Base-by-base conservation (phyloP, 2,113 vertebrate genomes). In the Hemibagrus wyckioides region DNA sequence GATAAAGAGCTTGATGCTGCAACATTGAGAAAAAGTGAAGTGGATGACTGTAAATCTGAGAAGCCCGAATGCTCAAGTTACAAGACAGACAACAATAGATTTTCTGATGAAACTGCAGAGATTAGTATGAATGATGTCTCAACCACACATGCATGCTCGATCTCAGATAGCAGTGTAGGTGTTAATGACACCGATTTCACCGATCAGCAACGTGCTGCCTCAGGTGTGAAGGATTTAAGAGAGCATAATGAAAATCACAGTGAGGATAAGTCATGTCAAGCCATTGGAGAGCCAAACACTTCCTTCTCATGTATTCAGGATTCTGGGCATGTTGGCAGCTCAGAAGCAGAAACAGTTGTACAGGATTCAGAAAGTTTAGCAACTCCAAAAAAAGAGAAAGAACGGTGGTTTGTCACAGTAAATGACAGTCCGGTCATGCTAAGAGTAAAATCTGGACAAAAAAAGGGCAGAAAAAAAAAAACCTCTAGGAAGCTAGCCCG, bases 321-420 rank as follows among this genome's bases (percentile, higher is more conserved):
- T 82, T 30, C 76, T 56, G 86, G 33, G 48, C n/a, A 86, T 75
- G 77, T 44, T 79, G 56, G 39, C 59, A 81, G 87, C 56, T 2
- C 79, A 85, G 83, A 44, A 52, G 30, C 39, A 77, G 87, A 85
- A 61, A 67, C 48, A 79, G 33, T 67, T 23, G 83, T 36, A n/a
- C n/a, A 83, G 1, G 82, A 82, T 67, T 69, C 23, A 5, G 85
- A 59, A 33, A 85, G 36, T 57, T 79, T 67, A 44, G 54, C 57
- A 21, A 21, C 89, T n/a, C 2, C 54, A 19, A 92, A 69, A 84
- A 82, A 85, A 61, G 93, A 95, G 80, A 95, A 92, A 50, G 95
- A 95, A 85, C 93, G 93, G n/a, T 94, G 94, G 94, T 95, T 95
- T 52, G 93, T 95, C 82, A 94, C 94, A 9, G 90, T 94, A 77